phyloP scores from a whole-genome alignment of 1,140 invertebrate genomes.

The Mycetomoellerius zeteki region DNA sequence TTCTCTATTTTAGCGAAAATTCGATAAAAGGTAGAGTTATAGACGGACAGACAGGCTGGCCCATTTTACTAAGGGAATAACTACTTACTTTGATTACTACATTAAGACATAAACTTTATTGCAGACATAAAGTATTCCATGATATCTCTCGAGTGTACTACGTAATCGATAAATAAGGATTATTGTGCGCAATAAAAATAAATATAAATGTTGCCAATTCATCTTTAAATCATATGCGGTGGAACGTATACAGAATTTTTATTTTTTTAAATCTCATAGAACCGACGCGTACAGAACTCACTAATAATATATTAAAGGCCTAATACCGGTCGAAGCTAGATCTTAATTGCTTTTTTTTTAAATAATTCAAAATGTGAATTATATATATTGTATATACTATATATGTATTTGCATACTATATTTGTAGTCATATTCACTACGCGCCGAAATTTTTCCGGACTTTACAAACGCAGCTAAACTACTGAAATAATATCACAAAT shows the following conservation, averaged over 20 bases:
- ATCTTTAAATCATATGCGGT: neutral
- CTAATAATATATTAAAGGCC: no score
- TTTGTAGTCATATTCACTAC: no score
- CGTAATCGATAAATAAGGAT: slow-evolving; percentile 6
- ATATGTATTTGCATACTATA: no score
- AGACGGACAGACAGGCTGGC: neutral
- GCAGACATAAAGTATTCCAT: neutral
- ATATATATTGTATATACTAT: no score
- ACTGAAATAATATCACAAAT: no score
- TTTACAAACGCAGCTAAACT: no score
- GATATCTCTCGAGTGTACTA: neutral
- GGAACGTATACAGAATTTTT: neutral
- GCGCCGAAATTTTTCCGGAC: no score
- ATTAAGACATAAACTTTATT: slow-evolving; percentile 44
- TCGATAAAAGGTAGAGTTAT: neutral
- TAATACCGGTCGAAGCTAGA: no score
- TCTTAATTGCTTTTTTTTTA: no score
- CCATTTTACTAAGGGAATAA: slow-evolving; percentile 7
- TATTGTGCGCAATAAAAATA: neutral
- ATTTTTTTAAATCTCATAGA: no score
- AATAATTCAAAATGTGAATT: no score
- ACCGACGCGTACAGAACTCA: no score
- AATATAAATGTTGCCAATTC: neutral
- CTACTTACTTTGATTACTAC: slow-evolving; percentile 19
- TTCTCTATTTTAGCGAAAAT: neutral